phyloP scores from a whole-genome alignment of 2,888 invertebrate species.

The Synanthedon formicaeformis region DNA sequence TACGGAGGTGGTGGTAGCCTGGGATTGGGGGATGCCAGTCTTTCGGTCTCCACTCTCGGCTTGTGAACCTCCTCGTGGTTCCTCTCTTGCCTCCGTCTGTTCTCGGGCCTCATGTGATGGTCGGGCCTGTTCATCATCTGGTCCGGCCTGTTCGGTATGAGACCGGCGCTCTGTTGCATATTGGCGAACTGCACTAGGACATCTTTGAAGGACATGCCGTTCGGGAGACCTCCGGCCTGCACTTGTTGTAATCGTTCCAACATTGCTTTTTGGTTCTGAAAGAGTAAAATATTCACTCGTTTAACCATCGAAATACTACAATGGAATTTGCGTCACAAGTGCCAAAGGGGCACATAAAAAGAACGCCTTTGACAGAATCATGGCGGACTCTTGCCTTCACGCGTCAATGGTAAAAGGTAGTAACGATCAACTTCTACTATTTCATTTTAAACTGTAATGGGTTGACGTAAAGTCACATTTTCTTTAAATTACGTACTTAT shows the following conservation, averaged over 20 bases:
- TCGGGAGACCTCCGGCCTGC: slow-evolving; percentile 58
- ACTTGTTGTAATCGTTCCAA: slow-evolving; percentile 55
- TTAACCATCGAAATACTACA: no score
- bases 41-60: slow-evolving; percentile 34
- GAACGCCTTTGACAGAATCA: no score
- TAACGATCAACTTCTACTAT: no score
- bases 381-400: no score
- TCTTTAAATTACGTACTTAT: no score
- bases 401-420: no score
- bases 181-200: slow-evolving; percentile 81
- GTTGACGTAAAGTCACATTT: no score
- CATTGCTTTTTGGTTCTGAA: slow-evolving; percentile 63
- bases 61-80: slow-evolving; percentile 29
- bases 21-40: slow-evolving; percentile 45
- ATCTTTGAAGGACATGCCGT: slow-evolving; percentile 75
- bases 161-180: slow-evolving; percentile 55
- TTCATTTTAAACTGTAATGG: no score
- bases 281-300: slow-evolving; percentile 4
- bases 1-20: slow-evolving; percentile 75
- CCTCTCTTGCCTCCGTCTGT: slow-evolving; percentile 14
- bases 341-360: no score
- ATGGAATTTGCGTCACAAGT: no score
- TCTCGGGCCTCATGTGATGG: slow-evolving; percentile 33
- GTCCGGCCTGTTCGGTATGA: slow-evolving; percentile 38
- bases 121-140: slow-evolving; percentile 42